Conservation (phyloP, 2,797 vertebrate species). For the Bryconaethiops microstoma region DNA sequence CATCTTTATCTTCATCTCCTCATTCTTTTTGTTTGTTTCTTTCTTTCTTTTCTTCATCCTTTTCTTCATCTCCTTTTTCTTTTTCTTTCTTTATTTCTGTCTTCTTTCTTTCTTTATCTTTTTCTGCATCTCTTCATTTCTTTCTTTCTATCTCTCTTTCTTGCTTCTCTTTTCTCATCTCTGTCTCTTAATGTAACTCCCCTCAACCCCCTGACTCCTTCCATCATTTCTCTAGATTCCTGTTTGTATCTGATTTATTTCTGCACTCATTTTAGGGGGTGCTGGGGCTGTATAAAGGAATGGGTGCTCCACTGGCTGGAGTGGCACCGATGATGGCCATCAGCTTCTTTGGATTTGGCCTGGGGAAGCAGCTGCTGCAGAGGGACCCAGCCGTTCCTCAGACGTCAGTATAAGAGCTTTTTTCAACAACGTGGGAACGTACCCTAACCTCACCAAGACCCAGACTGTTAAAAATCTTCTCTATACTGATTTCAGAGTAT, state of each 20-base stretch:
- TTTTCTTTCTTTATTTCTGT: slow-evolving; percentile 1
- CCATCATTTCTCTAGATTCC: too few relatives aligned
- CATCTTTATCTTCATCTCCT: too few relatives aligned
- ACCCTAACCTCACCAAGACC: background rate
- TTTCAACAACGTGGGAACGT: background rate
- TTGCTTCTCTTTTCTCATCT: background rate
- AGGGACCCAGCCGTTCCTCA: slow-evolving; percentile 62
- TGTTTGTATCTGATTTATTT: background rate
- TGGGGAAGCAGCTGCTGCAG: slow-evolving; percentile 82
- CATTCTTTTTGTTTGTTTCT: too few relatives aligned
- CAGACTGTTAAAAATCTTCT: too few relatives aligned
- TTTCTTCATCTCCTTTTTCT: background rate
- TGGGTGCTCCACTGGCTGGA: slow-evolving; percentile 78
- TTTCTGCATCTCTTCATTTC: background rate
- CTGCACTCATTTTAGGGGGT: slow-evolving; percentile 66
- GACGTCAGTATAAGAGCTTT: slow-evolving; percentile 66
- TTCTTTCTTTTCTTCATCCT: too few relatives aligned
- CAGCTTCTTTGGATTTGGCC: slow-evolving; percentile 80
- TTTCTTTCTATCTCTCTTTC: background rate
- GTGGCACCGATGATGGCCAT: slow-evolving; percentile 82
- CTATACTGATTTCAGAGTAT: too few relatives aligned
- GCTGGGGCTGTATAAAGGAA: slow-evolving; percentile 79
- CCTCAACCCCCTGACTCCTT: too few relatives aligned
- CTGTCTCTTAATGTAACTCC: background rate
- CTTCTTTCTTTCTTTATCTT: background rate